Conservation (phyloP, 1,140 invertebrate species). For the Cherax quadricarinatus region DNA sequence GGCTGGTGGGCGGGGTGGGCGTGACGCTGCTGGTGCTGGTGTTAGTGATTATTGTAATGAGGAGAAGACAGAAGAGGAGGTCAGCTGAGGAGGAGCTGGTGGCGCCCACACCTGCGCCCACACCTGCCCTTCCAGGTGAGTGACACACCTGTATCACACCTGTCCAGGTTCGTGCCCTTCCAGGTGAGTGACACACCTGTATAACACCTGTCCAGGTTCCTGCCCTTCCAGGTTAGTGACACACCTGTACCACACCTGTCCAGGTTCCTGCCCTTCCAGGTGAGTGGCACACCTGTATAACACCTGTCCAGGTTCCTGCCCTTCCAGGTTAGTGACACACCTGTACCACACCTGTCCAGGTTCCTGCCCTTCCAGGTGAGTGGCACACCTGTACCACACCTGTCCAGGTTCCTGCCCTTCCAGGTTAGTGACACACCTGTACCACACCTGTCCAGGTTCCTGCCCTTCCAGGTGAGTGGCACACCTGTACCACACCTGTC, state of each 20-base stretch:
- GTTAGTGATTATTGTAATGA: constrained; percentile 35
- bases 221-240: not conserved
- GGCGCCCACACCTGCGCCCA: not conserved
- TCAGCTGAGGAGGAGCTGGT: constrained; percentile 13
- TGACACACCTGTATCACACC: not conserved
- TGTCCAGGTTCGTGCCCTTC: not conserved
- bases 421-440: too few species aligned
- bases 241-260: not conserved
- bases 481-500: not conserved
- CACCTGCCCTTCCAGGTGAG: not conserved
- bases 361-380: too few species aligned
- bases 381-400: not conserved
- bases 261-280: not conserved
- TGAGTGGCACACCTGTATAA: not conserved
- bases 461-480: not conserved
- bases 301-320: not conserved
- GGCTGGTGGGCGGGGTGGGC: constrained; percentile 43
- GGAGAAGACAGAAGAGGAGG: constrained; percentile 19
- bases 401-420: too few species aligned
- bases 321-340: too few species aligned
- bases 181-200: not conserved
- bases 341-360: not conserved
- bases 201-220: not conserved
- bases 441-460: not conserved
- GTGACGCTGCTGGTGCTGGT: constrained; percentile 37